A percentile compares a stretch with the other conserved stretches of the same genome.
These are phyloP conservation scores for Hylyphantes graminicola DNA, from an alignment of 1,140 invertebrate species.

Conservation along the genomic window DNA sequence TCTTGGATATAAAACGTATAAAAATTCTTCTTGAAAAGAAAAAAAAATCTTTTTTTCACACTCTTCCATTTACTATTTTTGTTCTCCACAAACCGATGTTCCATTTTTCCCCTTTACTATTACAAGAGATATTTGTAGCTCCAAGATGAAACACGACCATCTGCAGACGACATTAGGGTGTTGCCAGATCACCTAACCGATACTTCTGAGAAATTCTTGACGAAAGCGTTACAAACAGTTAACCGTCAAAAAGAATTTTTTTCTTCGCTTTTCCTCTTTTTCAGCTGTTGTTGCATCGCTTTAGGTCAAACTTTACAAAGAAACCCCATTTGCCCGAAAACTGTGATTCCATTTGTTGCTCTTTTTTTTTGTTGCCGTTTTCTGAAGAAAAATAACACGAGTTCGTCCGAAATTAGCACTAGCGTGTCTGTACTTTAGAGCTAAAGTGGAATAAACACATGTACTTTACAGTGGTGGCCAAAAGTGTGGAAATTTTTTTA, in stretches of 20 bases:
- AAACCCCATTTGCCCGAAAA: conserved; percentile 50
- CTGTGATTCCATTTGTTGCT: conserved; percentile 35
- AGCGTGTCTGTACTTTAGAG: conserved; percentile 27
- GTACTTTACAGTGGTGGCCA: no score
- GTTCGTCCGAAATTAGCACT: conserved; percentile 49
- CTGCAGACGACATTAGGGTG: conserved; percentile 54
- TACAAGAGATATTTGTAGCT: conserved; percentile 30
- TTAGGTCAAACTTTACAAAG: conserved; percentile 51
- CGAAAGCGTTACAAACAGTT: conserved; percentile 40
- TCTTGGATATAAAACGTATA: no score
- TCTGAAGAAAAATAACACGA: conserved; percentile 17
- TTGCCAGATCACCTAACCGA: conserved; percentile 54
- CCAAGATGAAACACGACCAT: conserved; percentile 38
- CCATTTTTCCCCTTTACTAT: conserved; percentile 24
- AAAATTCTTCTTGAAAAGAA: no score
- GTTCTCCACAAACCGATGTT: conserved; percentile 1
- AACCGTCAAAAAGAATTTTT: conserved; percentile 14
- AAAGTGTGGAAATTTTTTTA: no score
- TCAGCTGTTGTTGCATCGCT: conserved; percentile 46
- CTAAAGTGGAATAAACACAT: not conserved
- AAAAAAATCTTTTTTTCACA: not conserved
- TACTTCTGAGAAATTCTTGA: conserved; percentile 40
- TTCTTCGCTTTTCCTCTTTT: not conserved
- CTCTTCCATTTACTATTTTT: not conserved
- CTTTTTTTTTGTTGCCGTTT: conserved; percentile 19